A percentile compares a stretch with the other conserved stretches of the same genome.
Conservation (phyloP, 2,797 vertebrate species). For the Catharus ustulatus region DNA sequence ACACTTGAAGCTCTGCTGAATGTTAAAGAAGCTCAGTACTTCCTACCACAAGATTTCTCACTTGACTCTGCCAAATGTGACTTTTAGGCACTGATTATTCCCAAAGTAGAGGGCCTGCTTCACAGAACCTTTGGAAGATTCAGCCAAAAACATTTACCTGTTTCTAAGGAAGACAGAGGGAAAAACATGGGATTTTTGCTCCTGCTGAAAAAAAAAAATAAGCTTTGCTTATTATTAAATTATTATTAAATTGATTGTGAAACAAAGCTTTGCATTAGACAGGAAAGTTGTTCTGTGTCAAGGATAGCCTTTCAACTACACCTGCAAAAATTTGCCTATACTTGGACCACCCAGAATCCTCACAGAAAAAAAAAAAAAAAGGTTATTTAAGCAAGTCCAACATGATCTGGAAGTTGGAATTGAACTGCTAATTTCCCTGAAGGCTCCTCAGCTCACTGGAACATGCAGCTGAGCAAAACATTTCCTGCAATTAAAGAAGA, state of each 20-base stretch:
- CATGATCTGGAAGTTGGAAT: background rate
- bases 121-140: background rate
- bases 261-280: background rate
- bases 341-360: background rate
- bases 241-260: background rate
- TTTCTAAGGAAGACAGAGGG: slow-evolving; percentile 15
- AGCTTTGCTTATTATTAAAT: background rate
- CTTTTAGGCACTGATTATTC: background rate
- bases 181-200: background rate
- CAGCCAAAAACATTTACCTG: slow-evolving; percentile 38
- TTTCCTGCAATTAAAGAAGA: slow-evolving; percentile 50
- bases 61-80: slow-evolving; percentile 7
- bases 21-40: background rate
- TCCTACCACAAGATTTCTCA: background rate
- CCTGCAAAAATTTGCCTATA: background rate
- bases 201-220: background rate
- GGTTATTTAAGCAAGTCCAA: background rate
- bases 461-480: background rate
- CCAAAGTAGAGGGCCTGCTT: background rate
- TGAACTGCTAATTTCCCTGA: slow-evolving; percentile 13
- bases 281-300: background rate
- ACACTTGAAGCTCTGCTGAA: background rate
- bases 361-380: background rate
- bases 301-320: slow-evolving; percentile 15
- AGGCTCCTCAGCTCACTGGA: background rate